phyloP scores from a whole-genome alignment of 1,140 invertebrate species.

The Oscheius sp. region DNA sequence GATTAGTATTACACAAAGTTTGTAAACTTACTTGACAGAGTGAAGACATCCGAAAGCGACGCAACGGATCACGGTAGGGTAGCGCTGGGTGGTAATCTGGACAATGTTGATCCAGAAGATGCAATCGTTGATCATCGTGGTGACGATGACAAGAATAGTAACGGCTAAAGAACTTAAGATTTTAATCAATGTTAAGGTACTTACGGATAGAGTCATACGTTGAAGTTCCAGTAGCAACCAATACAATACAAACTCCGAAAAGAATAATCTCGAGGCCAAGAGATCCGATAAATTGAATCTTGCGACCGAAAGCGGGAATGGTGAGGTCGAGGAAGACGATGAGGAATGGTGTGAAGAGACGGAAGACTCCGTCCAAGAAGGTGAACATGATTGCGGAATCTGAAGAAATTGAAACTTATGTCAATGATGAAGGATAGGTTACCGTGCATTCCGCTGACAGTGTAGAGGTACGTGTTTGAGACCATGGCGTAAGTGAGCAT shows the following conservation, averaged over 20 bases:
- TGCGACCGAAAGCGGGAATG: slow-evolving; percentile 48
- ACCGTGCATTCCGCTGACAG: slow-evolving; percentile 43
- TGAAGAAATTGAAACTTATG: slow-evolving; percentile 1
- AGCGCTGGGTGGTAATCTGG: slow-evolving; percentile 47
- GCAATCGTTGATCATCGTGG: slow-evolving; percentile 55
- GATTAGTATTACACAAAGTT: not conserved
- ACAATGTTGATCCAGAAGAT: slow-evolving; percentile 58
- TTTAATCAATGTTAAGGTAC: too few species aligned
- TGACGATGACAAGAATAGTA: slow-evolving; percentile 44
- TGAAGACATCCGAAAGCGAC: slow-evolving; percentile 55
- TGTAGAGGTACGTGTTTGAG: slow-evolving; percentile 48
- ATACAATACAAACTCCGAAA: slow-evolving; percentile 42
- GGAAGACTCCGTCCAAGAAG: slow-evolving; percentile 50
- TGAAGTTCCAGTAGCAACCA: slow-evolving; percentile 39
- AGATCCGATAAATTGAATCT: slow-evolving; percentile 49
- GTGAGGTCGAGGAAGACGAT: slow-evolving; percentile 51
- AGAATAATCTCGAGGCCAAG: slow-evolving; percentile 41
- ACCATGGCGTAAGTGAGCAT: slow-evolving; percentile 56
- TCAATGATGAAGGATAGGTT: not conserved
- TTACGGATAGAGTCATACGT: slow-evolving; percentile 1
- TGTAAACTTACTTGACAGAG: slow-evolving; percentile 42
- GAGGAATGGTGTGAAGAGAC: slow-evolving; percentile 47
- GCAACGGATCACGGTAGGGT: slow-evolving; percentile 55
- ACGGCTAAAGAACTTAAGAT: too few species aligned
- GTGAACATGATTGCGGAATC: slow-evolving; percentile 43